Evolutionary conservation across 2,113 vertebrate species (phyloP).

Genomic region (Eubucco bourcierii): DNA sequence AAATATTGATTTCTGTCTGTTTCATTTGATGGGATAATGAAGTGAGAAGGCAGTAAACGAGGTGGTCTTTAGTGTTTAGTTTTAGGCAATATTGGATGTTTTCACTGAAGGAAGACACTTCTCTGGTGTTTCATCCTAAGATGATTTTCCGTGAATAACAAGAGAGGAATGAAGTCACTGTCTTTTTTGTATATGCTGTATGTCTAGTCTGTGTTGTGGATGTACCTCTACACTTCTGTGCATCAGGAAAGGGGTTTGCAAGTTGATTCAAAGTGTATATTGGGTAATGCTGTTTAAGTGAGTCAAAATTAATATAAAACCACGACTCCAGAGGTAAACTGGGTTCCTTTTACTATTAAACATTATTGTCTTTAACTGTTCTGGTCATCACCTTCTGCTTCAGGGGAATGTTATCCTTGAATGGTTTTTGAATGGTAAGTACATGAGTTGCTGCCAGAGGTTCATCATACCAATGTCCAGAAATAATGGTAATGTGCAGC

Average conservation of each 20-base stretch:
- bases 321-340: neutral
- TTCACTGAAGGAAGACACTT: neutral
- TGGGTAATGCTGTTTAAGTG: neutral
- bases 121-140: neutral
- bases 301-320: neutral
- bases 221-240: neutral
- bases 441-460: neutral
- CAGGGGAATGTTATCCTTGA: neutral
- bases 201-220: neutral
- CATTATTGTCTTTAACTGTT: neutral
- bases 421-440: neutral
- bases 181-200: neutral
- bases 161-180: neutral
- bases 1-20: neutral
- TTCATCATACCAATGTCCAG: neutral
- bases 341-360: neutral
- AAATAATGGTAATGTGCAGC: neutral
- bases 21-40: neutral
- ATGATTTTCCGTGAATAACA: neutral
- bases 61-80: neutral
- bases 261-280: neutral
- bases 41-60: neutral
- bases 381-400: neutral
- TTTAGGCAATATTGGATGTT: neutral
- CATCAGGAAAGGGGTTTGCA: neutral